Evolutionary conservation across 2,113 vertebrate genomes (phyloP), one percentile per base, ranked within the genome.

Genomic region (Corythornis cristatus): DNA sequence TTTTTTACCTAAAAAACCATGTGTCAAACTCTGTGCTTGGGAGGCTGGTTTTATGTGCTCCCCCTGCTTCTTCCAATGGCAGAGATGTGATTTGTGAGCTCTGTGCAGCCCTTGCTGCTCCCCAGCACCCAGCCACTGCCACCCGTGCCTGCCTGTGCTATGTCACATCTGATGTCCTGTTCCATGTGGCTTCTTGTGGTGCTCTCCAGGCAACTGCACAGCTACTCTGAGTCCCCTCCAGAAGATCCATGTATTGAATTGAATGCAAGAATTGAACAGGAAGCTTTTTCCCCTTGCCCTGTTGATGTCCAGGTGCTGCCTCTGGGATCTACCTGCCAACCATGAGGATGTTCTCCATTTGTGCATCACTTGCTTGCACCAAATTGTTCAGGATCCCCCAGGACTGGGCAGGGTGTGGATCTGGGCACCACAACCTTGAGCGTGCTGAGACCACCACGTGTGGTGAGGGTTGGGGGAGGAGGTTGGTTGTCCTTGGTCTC

Each of bases 361-460:
- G 12, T 3, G 21, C 48, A 50, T 21, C 46, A 22, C 46, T 48
- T 48, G 46, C 10, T 66, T 65, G 18, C 31, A 45, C 37, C 31
- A 26, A 72, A 29, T 5, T 11, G 15, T 4, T 13, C 8, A 45
- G 62, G 26, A 16, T 40, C 8, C 11, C 45, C 60, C 1, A 31
- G 42, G 12, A 4, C 31, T 25, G n/a, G 48, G 33, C 33, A 50
- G 56, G 37, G 3, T 48, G 9, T 0, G 0, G 33, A 66, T 45
- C 7, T 37, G 43, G 15, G 9, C 5, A 6, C 37, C 58, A 20
- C 11, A 28, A 11, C 11, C 40, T 42, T 46, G 20, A 20, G 8
- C 0, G 0, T 37, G 16, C 14, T 46, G 37, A 66, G 18, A 50
- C 48, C 48, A 29, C 28, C 29, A 8, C 0, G 0, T 0, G 0